Evolutionary conservation across 1,140 invertebrate genomes (phyloP), one percentile per base, ranked within the genome.

Genomic region (Vollenhovia emeryi): DNA sequence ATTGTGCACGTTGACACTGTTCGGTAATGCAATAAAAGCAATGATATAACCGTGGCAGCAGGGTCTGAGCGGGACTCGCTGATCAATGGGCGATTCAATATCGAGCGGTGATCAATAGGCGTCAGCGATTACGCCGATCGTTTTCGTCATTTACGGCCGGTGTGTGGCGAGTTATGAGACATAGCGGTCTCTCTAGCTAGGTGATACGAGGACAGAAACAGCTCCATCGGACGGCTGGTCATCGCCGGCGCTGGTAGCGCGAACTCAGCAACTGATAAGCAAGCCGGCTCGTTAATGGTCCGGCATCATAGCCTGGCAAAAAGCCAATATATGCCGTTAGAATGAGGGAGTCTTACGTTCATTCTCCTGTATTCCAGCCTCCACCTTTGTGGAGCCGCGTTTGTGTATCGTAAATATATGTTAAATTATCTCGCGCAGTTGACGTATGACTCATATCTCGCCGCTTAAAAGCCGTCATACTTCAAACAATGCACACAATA

Each of bases 191-290:
- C 87, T 86, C 89, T 89, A 85, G 76, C 89, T 89, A 85, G 76
- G 84, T 89, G 89, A 62, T 75, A 76, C 68, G 30, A 50, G 84
- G 74, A 92, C 71, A 76, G 91, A 90, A 91, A 91, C 91, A 90
- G 45, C 73, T 79, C 45, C 87, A 82, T 78, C 84, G 87, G 85
- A 91, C 88, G 89, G 84, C 78, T 91, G 91, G 91, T 92, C 92
- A 92, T 90, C 64, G 84, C 66, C 55, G 83, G 52, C 33, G 73
- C 83, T 45, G 85, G 82, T 91, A 92, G 88, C 87, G 91, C 90
- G 76, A 82, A 92, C 90, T 93, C 91, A 94, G 92, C 92, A 93
- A 92, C 91, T 93, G 92, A 94, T 94, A 94, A 93, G 91, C 92
- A 79, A 89, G 88, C 79, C 86, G 78, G 87, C 83, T 91, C 91